Conservation (phyloP, 2,113 vertebrate genomes). For the Cygnus atratus region DNA sequence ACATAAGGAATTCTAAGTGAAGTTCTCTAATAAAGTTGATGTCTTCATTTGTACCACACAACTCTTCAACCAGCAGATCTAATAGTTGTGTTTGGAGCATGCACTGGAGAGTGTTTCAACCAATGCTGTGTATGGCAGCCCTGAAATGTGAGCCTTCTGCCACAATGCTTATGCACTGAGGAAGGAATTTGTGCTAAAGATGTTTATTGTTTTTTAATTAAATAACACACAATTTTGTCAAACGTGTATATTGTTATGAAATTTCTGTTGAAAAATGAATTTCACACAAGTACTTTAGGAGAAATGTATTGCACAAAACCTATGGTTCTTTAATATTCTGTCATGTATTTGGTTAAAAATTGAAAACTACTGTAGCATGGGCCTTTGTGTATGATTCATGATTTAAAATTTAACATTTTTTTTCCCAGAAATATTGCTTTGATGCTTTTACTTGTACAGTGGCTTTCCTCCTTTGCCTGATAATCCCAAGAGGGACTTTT, state of each 20-base stretch:
- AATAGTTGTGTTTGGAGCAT: neutral
- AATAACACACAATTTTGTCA: conserved; percentile 11
- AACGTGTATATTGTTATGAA: neutral
- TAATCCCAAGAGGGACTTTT: neutral
- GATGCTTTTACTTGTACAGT: neutral
- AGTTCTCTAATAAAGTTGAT: neutral
- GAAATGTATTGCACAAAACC: neutral
- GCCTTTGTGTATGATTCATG: neutral
- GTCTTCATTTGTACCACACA: neutral
- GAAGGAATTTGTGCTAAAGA: neutral
- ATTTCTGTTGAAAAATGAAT: conserved; percentile 23
- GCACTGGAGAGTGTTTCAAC: neutral
- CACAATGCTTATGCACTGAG: neutral
- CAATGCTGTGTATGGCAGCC: neutral
- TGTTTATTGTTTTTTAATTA: conserved; percentile 28
- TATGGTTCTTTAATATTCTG: neutral
- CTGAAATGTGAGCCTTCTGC: neutral
- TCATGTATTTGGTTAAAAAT: neutral
- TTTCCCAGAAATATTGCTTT: neutral
- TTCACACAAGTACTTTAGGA: conserved; percentile 22
- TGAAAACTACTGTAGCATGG: neutral
- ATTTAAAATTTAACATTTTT: neutral
- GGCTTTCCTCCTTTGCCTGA: neutral
- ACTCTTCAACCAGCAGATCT: neutral
- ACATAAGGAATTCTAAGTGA: neutral